These are phyloP conservation scores for Rousettus leschenaultii DNA, from an alignment of 2,113 vertebrate species.

Conservation along the genomic window DNA sequence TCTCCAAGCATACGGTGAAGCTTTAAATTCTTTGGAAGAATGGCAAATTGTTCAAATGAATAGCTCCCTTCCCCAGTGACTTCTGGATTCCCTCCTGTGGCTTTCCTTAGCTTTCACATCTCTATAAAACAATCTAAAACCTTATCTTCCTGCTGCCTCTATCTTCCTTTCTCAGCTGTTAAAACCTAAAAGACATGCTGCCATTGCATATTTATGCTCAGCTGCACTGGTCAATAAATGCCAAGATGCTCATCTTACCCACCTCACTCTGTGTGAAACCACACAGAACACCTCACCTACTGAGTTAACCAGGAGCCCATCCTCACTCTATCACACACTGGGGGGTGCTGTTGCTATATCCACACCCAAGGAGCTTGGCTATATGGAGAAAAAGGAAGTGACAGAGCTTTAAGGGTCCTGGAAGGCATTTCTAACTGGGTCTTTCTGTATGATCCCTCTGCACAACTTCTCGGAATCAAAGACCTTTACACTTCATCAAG, in stretches of 20 bases:
- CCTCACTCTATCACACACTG: conserved; percentile 28
- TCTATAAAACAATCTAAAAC: conserved; percentile 25
- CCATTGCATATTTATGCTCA: background rate
- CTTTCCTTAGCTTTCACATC: background rate
- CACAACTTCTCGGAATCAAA: background rate
- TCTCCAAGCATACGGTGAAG: background rate
- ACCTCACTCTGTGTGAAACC: background rate
- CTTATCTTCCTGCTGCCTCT: background rate
- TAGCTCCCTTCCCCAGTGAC: background rate
- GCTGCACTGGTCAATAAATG: background rate
- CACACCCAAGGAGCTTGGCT: background rate
- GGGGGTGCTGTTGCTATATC: conserved; percentile 65
- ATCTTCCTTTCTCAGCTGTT: background rate
- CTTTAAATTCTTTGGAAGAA: conserved; percentile 12
- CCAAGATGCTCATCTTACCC: background rate
- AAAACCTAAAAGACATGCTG: background rate
- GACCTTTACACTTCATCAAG: background rate
- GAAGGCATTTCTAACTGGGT: background rate
- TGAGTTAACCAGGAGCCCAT: background rate
- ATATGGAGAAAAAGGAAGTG: background rate
- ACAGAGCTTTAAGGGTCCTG: background rate
- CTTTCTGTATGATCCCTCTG: background rate
- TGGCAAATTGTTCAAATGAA: background rate
- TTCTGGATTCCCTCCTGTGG: background rate
- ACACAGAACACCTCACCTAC: background rate